Evolutionary conservation across 2,113 vertebrate species (phyloP).

Genomic region (Cromileptes altivelis): DNA sequence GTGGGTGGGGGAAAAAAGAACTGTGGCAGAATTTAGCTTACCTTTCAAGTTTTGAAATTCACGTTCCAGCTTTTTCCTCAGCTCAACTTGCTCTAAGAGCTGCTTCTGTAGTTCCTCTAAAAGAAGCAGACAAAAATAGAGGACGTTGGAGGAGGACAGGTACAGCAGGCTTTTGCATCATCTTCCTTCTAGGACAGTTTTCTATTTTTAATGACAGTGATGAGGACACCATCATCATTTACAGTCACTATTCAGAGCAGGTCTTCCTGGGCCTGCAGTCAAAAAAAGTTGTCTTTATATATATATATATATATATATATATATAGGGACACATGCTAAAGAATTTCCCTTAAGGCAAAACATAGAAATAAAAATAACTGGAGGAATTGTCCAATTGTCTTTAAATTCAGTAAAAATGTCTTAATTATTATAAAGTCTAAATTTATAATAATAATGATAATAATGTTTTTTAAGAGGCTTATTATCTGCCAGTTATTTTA

Average conservation of each 20-base stretch:
- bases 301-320: not conserved
- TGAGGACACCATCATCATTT: slow-evolving; percentile 24
- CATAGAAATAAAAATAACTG: not conserved
- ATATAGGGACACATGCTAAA: not conserved
- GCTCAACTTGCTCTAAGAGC: slow-evolving; percentile 95
- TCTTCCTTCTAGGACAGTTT: slow-evolving; percentile 29
- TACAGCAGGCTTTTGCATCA: slow-evolving; percentile 8
- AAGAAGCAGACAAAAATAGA: slow-evolving; percentile 45
- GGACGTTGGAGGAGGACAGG: slow-evolving; percentile 26
- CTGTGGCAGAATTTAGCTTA: slow-evolving; percentile 70
- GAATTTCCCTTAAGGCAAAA: not conserved
- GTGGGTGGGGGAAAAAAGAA: not conserved
- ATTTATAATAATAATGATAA: not conserved
- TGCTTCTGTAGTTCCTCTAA: slow-evolving; percentile 96
- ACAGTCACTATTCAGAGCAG: slow-evolving; percentile 51
- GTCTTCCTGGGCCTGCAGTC: slow-evolving; percentile 34
- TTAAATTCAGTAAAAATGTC: not conserved
- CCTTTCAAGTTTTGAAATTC: slow-evolving; percentile 98
- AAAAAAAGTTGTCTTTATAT: not conserved
- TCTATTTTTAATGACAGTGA: slow-evolving; percentile 61
- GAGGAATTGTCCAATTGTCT: not conserved
- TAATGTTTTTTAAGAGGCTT: not conserved
- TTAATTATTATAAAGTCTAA: too few species aligned
- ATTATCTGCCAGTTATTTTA: not conserved
- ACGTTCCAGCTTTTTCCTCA: slow-evolving; percentile 96